Conservation (phyloP, 2,888 invertebrate species). For the Lagria hirta region DNA sequence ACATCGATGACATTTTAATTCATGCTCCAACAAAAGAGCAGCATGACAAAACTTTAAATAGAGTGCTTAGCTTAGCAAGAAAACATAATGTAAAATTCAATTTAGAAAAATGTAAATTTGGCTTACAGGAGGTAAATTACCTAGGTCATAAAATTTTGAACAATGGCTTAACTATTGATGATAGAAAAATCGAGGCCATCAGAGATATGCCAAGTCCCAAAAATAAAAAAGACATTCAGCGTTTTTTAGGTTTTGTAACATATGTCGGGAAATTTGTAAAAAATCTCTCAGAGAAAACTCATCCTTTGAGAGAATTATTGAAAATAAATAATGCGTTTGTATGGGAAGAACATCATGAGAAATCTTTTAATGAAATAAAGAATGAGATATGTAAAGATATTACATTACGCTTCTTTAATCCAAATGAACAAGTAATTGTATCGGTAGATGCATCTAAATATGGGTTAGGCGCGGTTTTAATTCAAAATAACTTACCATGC, state of each 20-base stretch:
- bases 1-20: too few species aligned
- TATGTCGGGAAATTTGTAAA: constrained; percentile 33
- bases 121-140: constrained; percentile 28
- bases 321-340: constrained; percentile 28
- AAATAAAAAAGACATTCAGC: constrained; percentile 34
- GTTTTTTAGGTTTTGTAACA: constrained; percentile 39
- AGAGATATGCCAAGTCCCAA: constrained; percentile 30
- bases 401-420: constrained; percentile 21
- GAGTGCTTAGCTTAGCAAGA: constrained; percentile 28
- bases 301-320: constrained; percentile 20
- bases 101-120: constrained; percentile 32
- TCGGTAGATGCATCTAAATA: constrained; percentile 31
- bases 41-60: constrained; percentile 27
- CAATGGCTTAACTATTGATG: constrained; percentile 27
- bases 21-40: constrained; percentile 16
- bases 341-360: constrained; percentile 25
- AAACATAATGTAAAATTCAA: constrained; percentile 32
- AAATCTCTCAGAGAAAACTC: constrained; percentile 26
- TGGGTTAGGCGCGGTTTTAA: constrained; percentile 30
- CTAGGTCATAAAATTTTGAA: constrained; percentile 31
- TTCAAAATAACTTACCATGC: constrained; percentile 36
- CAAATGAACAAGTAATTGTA: constrained; percentile 20
- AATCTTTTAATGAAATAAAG: constrained; percentile 24
- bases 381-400: constrained; percentile 12
- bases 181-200: constrained; percentile 32